Conservation (phyloP, 2,113 vertebrate species). For the Ptychochromis oligacanthus region DNA sequence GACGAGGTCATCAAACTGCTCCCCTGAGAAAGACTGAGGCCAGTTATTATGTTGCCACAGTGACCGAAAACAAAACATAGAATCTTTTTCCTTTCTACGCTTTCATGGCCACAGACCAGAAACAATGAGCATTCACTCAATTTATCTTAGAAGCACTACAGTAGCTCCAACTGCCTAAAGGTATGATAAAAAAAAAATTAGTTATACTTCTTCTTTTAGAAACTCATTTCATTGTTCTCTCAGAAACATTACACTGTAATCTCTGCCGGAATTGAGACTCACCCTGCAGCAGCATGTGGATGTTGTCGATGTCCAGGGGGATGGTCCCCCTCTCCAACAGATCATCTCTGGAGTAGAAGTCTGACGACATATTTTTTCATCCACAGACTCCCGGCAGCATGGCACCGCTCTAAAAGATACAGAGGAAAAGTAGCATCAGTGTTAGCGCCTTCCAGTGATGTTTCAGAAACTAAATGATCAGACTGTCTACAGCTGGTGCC, state of each 20-base stretch:
- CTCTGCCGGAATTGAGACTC: slow-evolving; percentile 16
- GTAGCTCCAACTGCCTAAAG: not conserved
- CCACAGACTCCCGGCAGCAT: slow-evolving; percentile 50
- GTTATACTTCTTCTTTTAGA: not conserved
- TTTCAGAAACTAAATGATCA: not conserved
- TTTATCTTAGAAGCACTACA: not conserved
- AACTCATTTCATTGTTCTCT: not conserved
- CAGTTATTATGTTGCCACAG: slow-evolving; percentile 22
- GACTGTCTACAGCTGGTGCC: not conserved
- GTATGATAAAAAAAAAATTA: too few species aligned
- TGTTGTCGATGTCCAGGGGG: slow-evolving; percentile 81
- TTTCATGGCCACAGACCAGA: slow-evolving; percentile 33
- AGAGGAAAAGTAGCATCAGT: not conserved
- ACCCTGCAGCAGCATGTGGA: slow-evolving; percentile 82
- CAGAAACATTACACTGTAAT: not conserved
- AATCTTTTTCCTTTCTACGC: not conserved
- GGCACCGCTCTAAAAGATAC: slow-evolving; percentile 37
- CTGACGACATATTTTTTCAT: slow-evolving; percentile 69
- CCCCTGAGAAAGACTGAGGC: not conserved
- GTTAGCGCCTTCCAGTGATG: not conserved
- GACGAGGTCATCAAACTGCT: not conserved
- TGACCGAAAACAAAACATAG: slow-evolving; percentile 13
- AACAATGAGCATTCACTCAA: slow-evolving; percentile 7
- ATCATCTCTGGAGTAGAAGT: slow-evolving; percentile 50
- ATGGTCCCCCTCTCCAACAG: slow-evolving; percentile 56